Evolutionary conservation across 2,888 invertebrate genomes (phyloP).

Genomic region (Eurytoma californica): DNA sequence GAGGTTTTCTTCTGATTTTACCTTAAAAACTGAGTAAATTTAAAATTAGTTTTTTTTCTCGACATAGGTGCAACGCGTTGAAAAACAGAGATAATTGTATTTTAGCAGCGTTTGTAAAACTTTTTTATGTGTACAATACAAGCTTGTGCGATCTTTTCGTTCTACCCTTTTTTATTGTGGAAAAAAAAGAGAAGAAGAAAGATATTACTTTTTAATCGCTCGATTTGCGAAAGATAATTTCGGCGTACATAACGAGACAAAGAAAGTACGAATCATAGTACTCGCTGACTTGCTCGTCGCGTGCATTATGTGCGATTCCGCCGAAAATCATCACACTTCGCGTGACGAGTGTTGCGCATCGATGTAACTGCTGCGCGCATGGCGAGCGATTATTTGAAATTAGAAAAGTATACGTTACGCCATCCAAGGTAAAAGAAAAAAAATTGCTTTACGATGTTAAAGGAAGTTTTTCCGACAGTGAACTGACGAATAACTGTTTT

Average conservation of each 20-base stretch:
- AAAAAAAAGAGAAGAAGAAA: conserved; percentile 13
- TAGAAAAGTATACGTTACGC: not conserved
- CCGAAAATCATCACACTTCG: conserved; percentile 32
- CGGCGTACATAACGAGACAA: conserved; percentile 6
- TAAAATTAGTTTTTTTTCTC: conserved; percentile 41
- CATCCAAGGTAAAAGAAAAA: not conserved
- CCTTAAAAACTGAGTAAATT: conserved; percentile 43
- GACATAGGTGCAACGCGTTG: conserved; percentile 3
- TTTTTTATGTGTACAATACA: conserved; percentile 25
- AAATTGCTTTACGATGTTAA: conserved; percentile 27
- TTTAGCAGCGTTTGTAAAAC: conserved; percentile 43
- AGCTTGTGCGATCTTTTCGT: conserved; percentile 29
- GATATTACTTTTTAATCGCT: conserved; percentile 13
- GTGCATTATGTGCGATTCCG: conserved; percentile 21
- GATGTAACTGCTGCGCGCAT: conserved; percentile 13
- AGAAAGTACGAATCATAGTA: conserved; percentile 30
- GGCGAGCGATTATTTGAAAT: conserved; percentile 41
- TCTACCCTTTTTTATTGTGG: conserved; percentile 5
- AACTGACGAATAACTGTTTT: conserved; percentile 4
- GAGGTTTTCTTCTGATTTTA: conserved; percentile 46
- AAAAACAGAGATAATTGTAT: conserved; percentile 32
- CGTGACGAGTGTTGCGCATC: conserved; percentile 3
- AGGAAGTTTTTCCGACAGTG: not conserved
- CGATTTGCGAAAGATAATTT: conserved; percentile 16
- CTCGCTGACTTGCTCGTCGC: conserved; percentile 36